Base-by-base conservation (phyloP, 2,888 invertebrate genomes). In the Catocala fraxini region DNA sequence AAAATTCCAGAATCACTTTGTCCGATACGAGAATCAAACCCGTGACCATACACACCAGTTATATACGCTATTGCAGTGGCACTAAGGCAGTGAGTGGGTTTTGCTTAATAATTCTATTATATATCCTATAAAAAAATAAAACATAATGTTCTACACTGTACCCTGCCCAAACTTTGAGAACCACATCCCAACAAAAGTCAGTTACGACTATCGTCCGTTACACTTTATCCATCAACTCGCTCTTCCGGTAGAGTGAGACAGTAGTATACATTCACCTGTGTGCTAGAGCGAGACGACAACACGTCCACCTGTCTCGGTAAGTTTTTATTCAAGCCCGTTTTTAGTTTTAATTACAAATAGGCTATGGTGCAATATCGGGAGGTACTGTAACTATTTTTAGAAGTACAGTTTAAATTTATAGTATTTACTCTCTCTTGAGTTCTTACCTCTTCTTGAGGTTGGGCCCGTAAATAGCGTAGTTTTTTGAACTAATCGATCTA, bases 181-280 rank as follows among this genome's bases (percentile, higher is more conserved):
- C 68, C 87, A 55, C 77, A 71, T 73, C 10, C 60, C 60, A 81
- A 84, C 84, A 89, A 90, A 92, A 92, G 92, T 91, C 91, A 90
- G 92, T 93, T 93, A 91, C 91, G 84, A 89, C 89, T 89, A 87
- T 83, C 81, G 83, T 89, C 92, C 92, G 93, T 93, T 93, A 93
- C 89, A 91, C 81, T 90, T 89, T 89, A 87, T 82, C 86, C 89
- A 87, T 83, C 86, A 86, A 82, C 79, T 73, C 78, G 68, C 83
- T 87, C 88, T 89, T 91, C 90, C 89, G 90, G 81, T 82, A 82
- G 89, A 91, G 15, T 64, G 84, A 73, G 91, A 90, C 60, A 62
- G 75, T 51, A 6, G 10, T 71, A 89, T 70, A 51, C 68, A 2
- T 3, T 0, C 11, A 1, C 4, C 0, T 0, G 0, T 7, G 10